A percentile compares a stretch with the other conserved stretches of the same genome.
phyloP scores from a whole-genome alignment of 64 coral and sea anemone species.

The Acropora tenuis region DNA sequence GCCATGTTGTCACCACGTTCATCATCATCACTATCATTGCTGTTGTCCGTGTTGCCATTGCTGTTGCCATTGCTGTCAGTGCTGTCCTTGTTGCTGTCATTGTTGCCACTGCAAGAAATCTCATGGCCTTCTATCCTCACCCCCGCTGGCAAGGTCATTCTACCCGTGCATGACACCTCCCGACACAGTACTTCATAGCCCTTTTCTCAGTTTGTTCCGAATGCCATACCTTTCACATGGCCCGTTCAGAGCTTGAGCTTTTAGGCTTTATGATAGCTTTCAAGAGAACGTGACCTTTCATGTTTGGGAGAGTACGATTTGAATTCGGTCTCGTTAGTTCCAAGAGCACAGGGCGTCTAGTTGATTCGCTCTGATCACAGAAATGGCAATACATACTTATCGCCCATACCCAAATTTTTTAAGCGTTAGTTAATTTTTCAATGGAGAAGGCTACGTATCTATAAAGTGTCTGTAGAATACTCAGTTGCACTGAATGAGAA shows the following conservation, averaged over 20 bases:
- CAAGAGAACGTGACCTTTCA: not conserved
- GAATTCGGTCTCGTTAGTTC: not conserved
- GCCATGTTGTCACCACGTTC: constrained; percentile 28
- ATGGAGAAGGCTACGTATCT: no score
- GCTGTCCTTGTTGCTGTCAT: constrained; percentile 58
- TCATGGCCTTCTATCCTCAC: not conserved
- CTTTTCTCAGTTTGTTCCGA: not conserved
- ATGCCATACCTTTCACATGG: not conserved
- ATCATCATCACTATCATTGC: constrained; percentile 51
- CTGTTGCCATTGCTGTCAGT: constrained; percentile 51
- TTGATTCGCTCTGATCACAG: not conserved
- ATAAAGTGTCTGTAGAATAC: no score
- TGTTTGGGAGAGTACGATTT: not conserved
- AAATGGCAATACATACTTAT: no score
- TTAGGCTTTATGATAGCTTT: not conserved
- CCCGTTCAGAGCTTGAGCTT: not conserved
- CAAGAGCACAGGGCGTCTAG: not conserved
- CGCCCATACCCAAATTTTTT: no score
- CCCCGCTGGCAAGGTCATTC: not conserved
- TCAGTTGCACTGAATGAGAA: no score
- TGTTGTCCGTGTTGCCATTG: constrained; percentile 78
- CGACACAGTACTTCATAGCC: not conserved
- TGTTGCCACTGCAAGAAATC: constrained; percentile 70
- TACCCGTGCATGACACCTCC: not conserved
- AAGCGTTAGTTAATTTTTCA: no score